Conservation (phyloP, 1,140 invertebrate genomes). For the Drosophila orena region DNA sequence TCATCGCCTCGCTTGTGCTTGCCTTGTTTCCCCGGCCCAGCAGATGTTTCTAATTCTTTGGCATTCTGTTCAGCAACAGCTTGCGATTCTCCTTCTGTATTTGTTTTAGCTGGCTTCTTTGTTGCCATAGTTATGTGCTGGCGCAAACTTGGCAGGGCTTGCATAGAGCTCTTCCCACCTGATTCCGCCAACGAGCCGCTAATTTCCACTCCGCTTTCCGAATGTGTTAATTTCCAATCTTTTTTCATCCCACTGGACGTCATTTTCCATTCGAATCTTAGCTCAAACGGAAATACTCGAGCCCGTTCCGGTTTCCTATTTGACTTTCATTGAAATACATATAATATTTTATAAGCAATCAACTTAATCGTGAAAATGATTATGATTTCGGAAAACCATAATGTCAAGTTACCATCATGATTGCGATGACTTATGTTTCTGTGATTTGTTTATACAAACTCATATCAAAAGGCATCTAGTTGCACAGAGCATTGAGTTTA, state of each 20-base stretch:
- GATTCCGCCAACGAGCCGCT: slow-evolving; percentile 66
- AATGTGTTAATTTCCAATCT: slow-evolving; percentile 50
- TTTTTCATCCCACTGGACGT: slow-evolving; percentile 2
- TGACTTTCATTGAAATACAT: not conserved
- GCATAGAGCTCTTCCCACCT: slow-evolving; percentile 32
- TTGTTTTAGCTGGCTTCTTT: slow-evolving; percentile 39
- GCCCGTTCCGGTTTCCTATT: not conserved
- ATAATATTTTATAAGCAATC: no score
- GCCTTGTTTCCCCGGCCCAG: slow-evolving; percentile 21
- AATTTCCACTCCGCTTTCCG: slow-evolving; percentile 47
- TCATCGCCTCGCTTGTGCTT: slow-evolving; percentile 16
- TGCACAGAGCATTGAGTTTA: not conserved
- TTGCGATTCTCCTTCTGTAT: slow-evolving; percentile 39
- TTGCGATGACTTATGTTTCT: not conserved
- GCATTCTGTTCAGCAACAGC: slow-evolving; percentile 37
- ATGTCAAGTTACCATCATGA: no score
- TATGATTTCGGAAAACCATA: no score
- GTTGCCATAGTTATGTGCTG: slow-evolving; percentile 32
- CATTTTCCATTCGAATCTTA: not conserved
- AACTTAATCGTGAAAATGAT: not conserved
- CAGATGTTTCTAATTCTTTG: slow-evolving; percentile 57
- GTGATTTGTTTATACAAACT: not conserved
- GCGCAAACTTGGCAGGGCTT: slow-evolving; percentile 21
- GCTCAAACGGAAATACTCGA: not conserved
- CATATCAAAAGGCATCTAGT: not conserved